Evolutionary conservation across 2,113 vertebrate genomes (phyloP).

Genomic region (Poecile atricapillus): DNA sequence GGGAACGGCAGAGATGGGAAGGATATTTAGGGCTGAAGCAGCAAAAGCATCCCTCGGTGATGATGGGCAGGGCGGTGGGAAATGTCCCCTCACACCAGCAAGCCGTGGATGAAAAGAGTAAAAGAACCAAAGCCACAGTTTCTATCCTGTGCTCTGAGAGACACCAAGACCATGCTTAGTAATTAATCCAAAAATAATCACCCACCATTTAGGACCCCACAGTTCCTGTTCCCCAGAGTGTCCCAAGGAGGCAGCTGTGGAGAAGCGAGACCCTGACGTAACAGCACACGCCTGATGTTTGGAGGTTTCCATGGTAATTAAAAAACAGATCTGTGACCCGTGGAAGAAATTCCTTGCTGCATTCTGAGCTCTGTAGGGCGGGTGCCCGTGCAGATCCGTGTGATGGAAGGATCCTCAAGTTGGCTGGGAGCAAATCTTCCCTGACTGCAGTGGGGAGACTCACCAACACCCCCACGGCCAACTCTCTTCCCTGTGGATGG

Average conservation of each 20-base stretch:
- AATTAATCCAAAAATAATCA: not conserved
- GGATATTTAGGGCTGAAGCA: not conserved
- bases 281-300: not conserved
- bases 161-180: not conserved
- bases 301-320: conserved; percentile 32
- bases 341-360: not conserved
- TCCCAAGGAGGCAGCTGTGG: not conserved
- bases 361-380: not conserved
- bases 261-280: not conserved
- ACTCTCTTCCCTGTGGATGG: accelerated
- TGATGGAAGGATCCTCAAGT: not conserved
- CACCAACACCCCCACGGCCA: not conserved
- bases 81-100: not conserved
- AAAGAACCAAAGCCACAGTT: not conserved
- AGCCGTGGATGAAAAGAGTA: not conserved
- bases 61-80: not conserved
- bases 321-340: not conserved
- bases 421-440: not conserved
- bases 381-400: not conserved
- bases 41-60: not conserved
- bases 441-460: no score
- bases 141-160: not conserved
- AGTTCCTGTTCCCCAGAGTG: not conserved
- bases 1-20: not conserved
- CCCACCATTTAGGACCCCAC: accelerated